Percentiles rank a stretch among this genome's conserved stretches.
phyloP scores from a whole-genome alignment of 2,888 invertebrate species.

The Metallyticus violacea region DNA sequence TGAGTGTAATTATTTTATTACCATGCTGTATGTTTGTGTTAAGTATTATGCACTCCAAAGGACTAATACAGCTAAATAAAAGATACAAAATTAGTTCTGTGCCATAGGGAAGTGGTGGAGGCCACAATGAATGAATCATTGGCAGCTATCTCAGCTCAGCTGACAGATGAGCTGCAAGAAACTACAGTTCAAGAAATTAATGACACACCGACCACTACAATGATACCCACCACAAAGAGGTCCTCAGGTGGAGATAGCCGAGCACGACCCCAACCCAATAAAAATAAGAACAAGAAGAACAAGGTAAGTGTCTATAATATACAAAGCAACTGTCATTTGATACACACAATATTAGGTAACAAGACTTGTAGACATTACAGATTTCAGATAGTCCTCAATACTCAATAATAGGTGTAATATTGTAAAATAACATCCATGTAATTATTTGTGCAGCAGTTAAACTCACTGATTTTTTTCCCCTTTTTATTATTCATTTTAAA shows the following conservation, averaged over 20 bases:
- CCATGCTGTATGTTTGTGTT: not conserved
- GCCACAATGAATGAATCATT: conserved; percentile 28
- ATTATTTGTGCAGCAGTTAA: no score
- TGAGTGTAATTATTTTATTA: no score
- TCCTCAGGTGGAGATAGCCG: conserved; percentile 5
- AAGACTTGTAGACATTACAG: no score
- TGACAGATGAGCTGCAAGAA: conserved; percentile 18
- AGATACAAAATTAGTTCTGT: not conserved
- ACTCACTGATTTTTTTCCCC: no score
- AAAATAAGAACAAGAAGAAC: conserved; percentile 7
- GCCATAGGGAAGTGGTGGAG: not conserved
- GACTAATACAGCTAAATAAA: not conserved
- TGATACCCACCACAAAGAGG: not conserved
- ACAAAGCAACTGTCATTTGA: no score
- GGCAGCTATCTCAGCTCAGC: conserved; percentile 27
- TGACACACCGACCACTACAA: not conserved
- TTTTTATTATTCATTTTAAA: no score
- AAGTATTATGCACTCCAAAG: not conserved
- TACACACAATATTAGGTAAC: no score
- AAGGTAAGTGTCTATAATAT: not conserved
- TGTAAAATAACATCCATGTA: no score
- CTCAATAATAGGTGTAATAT: no score
- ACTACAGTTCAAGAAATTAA: not conserved
- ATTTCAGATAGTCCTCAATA: no score
- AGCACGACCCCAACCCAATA: conserved; percentile 1